Conservation (phyloP, 2,888 invertebrate genomes). For the Cerceris rybyensis region DNA sequence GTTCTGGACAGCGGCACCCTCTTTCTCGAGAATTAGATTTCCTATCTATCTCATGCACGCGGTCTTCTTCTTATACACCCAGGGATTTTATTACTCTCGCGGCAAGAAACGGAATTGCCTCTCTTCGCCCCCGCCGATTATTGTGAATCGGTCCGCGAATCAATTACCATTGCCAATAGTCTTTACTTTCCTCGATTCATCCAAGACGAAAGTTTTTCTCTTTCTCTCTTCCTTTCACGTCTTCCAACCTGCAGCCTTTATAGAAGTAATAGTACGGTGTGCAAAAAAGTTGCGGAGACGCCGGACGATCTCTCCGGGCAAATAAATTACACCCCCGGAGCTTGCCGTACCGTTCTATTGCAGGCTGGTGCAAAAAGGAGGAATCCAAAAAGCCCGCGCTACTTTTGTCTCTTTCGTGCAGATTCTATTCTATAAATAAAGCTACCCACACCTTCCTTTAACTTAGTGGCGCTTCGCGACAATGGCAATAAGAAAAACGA, state of each 20-base stretch:
- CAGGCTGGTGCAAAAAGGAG: neutral
- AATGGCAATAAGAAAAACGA: slow-evolving; percentile 50
- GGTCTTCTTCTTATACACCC: slow-evolving; percentile 41
- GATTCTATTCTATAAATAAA: slow-evolving; percentile 41
- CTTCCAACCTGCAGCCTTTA: too few species aligned
- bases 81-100: slow-evolving; percentile 58
- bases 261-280: too few species aligned
- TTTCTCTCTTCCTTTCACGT: neutral
- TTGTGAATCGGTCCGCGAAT: slow-evolving; percentile 57
- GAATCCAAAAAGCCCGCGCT: neutral
- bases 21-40: slow-evolving; percentile 79
- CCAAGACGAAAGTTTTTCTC: slow-evolving; percentile 4
- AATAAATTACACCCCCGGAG: too few species aligned
- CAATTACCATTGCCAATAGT: slow-evolving; percentile 63
- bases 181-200: slow-evolving; percentile 36
- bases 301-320: too few species aligned
- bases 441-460: slow-evolving; percentile 33
- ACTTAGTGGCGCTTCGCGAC: slow-evolving; percentile 44
- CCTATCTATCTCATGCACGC: slow-evolving; percentile 80
- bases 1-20: slow-evolving; percentile 67
- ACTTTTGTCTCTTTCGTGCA: neutral
- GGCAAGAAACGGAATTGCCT: slow-evolving; percentile 52
- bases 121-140: slow-evolving; percentile 55
- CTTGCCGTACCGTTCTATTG: too few species aligned
- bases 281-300: too few species aligned